Base-by-base conservation (phyloP, 2,797 vertebrate genomes). In the Aeoliscus strigatus region DNA sequence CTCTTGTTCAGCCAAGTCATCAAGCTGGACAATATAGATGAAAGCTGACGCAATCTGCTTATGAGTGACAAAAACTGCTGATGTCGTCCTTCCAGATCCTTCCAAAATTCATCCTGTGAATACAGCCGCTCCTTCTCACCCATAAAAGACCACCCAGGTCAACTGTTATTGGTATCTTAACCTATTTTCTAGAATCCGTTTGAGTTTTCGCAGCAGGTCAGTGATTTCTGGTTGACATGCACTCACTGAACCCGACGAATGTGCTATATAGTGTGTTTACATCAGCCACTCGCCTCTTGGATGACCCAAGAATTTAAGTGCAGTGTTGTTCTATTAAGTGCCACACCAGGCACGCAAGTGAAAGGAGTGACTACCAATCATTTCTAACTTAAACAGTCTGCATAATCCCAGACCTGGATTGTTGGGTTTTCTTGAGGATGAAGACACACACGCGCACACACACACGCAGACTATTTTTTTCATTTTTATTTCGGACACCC, bases 231-330 rank as follows among this genome's bases (percentile, higher is more conserved):
- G 58, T 48, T 37, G 63, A 53, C 59, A n/a, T 74, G 75, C 81
- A 76, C 85, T 74, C 63, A 3, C 44, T 75, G 68, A 73, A 79
- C 80, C 73, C 70, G 71, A 73, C 75, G 65, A 79, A 82, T 69
- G 63, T 66, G 62, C 75, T 81, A 79, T 83, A 86, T 85, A 86
- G 84, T 76, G 53, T 87, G 87, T 88, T 89, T 88, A 87, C 79
- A 67, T 66, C 74, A 69, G 52, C 64, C 44, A 63, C 73, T 78
- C 68, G 64, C 67, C 59, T 39, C 66, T 73, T 18, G 12, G 69
- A 76, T 71, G 66, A 67, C 73, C 68, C 46, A 31, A 65, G 82
- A 73, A 80, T 86, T 80, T 83, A 86, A 89, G 81, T 84, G 79
- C 77, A 70, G 79, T 84, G 77, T 75, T 67, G 81, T 58, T 83